Evolutionary conservation across 2,113 vertebrate species (phyloP), one percentile per base, ranked within the genome.

Genomic region (Oenanthe melanoleuca): DNA sequence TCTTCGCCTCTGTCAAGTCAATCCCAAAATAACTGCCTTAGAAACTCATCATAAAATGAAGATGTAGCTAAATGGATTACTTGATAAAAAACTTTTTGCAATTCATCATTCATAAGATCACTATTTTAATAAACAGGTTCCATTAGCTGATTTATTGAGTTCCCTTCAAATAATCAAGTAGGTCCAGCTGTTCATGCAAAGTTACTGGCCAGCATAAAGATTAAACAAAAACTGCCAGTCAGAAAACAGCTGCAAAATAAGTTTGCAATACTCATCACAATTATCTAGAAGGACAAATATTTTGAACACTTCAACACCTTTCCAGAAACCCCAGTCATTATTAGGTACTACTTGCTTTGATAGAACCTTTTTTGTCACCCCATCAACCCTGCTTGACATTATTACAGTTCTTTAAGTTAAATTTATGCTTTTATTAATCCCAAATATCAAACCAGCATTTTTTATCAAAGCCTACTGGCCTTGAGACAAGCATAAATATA

Each of bases 61-160:
- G 23, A 50, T 0, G 1, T 65, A 90, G 88, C 89, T 88, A 93
- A 91, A 90, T 44, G 19, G 49, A 90, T 72, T 74, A 93, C 49
- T 78, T n/a, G n/a, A 87, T 87, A 70, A 72, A 94, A 93, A 79
- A 80, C 28, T 77, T 61, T 47, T 65, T 64, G 75, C 50, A 88
- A 80, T 78, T 75, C 79, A 94, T 86, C 80, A 93, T 57, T 81
- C 64, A 60, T 40, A 88, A 40, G 52, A 80, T 37, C 49, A 50
- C 52, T 74, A 26, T 91, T 91, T 92, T 81, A 92, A 91, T 89
- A 91, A 86, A 91, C 16, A 42, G 31, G 40, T 47, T 89, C 89
- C 29, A 71, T 52, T 60, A 56, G 52, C 38, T 87, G 73, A 94
- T 89, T 66, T 91, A 89, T 34, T 70, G 45, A 84, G 65, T 22